Percentiles rank a stretch among this genome's conserved stretches.
phyloP scores from a whole-genome alignment of 2,113 vertebrate genomes.

The Menidia beryllina region DNA sequence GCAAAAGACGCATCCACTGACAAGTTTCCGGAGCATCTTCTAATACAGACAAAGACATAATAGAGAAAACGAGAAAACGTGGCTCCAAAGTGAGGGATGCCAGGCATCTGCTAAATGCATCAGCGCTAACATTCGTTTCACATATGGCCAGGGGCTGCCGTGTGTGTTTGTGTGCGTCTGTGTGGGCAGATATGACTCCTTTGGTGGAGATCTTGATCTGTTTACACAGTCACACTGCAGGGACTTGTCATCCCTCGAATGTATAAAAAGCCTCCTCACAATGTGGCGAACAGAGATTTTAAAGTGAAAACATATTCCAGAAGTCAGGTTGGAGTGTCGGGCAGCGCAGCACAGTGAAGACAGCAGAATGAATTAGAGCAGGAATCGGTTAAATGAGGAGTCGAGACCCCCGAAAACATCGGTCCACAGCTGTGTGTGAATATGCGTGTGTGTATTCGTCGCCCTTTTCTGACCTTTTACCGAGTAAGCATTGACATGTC shows the following conservation, averaged over 20 bases:
- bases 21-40: background rate
- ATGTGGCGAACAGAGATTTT: background rate
- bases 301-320: background rate
- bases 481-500: no score
- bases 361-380: background rate
- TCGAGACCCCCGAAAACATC: background rate
- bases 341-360: no score
- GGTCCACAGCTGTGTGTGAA: background rate
- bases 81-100: slow-evolving; percentile 34
- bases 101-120: slow-evolving; percentile 56
- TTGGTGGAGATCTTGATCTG: background rate
- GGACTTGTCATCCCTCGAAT: background rate
- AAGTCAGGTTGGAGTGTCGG: background rate
- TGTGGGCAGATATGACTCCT: background rate
- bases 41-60: background rate
- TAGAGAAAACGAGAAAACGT: slow-evolving; percentile 1
- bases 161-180: slow-evolving; percentile 21
- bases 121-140: slow-evolving; percentile 28
- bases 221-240: background rate
- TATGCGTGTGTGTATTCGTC: slow-evolving; percentile 1
- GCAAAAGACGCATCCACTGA: background rate
- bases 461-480: no score
- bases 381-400: background rate
- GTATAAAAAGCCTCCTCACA: background rate
- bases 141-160: background rate